A percentile compares a stretch with the other conserved stretches of the same genome.
phyloP scores from a whole-genome alignment of 23 tunicate genomes.

The Corella eumyota region DNA sequence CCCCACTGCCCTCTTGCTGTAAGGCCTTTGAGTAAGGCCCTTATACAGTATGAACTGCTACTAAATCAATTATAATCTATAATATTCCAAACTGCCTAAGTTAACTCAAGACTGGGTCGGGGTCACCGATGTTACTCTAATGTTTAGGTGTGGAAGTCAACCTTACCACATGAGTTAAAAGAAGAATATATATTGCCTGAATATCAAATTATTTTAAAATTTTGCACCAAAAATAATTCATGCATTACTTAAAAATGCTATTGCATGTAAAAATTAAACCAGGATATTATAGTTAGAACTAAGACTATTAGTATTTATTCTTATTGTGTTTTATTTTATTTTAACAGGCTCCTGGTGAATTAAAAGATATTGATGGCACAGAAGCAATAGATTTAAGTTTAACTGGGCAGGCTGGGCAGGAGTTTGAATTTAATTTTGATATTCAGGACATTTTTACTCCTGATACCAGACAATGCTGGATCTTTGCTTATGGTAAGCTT shows the following conservation, averaged over 20 bases:
- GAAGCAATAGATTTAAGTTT: slow-evolving; percentile 3
- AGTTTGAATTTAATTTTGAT: slow-evolving; percentile 3
- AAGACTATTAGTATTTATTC: no score
- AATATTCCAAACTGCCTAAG: no score
- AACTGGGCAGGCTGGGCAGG: neutral
- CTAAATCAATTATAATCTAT: no score
- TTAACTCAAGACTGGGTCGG: no score
- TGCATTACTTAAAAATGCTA: neutral
- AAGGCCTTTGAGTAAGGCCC: no score
- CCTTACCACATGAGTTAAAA: no score
- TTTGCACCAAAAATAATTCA: neutral
- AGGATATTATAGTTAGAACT: no score
- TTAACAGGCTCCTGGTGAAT: slow-evolving; percentile 21
- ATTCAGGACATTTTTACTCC: slow-evolving; percentile 12
- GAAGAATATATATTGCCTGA: neutral
- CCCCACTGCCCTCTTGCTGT: no score
- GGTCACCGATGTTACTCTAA: no score
- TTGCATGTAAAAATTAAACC: no score
- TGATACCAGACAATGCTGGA: slow-evolving; percentile 36
- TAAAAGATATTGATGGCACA: slow-evolving; percentile 6
- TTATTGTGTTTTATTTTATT: neutral
- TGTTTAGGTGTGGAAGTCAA: no score
- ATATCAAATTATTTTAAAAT: neutral
- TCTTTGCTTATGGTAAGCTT: slow-evolving; percentile 48
- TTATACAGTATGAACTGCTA: no score